Base-by-base conservation (phyloP, 92 coral and sea anemone species). In the Montipora capitata region DNA sequence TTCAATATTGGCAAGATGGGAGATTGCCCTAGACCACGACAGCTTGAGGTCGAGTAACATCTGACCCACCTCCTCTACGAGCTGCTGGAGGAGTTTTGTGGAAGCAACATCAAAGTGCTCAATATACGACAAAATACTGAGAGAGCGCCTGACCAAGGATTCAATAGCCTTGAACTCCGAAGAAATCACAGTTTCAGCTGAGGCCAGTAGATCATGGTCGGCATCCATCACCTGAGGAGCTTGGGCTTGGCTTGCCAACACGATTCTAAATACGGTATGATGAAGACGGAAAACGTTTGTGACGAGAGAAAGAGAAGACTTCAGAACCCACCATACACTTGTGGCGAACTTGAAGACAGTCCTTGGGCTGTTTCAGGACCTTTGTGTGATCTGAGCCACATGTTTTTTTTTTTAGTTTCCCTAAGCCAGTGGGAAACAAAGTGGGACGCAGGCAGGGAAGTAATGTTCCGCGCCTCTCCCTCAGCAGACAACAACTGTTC, bases 31-130 rank as follows among this genome's bases (percentile, higher is more conserved):
- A 9, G 52, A 2, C 52, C 1, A 62, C 14, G 76, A 80, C 85
- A n/a, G 16, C 79, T 69, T 82, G 59, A 70, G 87, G n/a, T 61
- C 74, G 35, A 85, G 89, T 7, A 85, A 66, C 64, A 85, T 74
- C 82, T 3, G 76, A 39, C n/a, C 74, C 7, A 62, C n/a, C 39
- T 83, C 40, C 61, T 57, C 59, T 10, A 83, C 72, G 61, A 73
- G 88, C 40, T 73, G 54, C 6, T 48, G 80, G 40, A 64, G 88
- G 35, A 27, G 35, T 27, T 27, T 27, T 27, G 35, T 27, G 35
- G 35, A 71, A 10, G 81, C 67, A 14, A 85, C 82, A 2, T 64
- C 54, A 76, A 85, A 85, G 38, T 75, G 65, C 65, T 85, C 72
- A 16, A 74, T 75, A 51, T 63, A 75, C 16, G 82, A 43, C 4